These are phyloP conservation scores for Aleadryas rufinucha DNA, from an alignment of 2,113 vertebrate species.

Conservation along the genomic window DNA sequence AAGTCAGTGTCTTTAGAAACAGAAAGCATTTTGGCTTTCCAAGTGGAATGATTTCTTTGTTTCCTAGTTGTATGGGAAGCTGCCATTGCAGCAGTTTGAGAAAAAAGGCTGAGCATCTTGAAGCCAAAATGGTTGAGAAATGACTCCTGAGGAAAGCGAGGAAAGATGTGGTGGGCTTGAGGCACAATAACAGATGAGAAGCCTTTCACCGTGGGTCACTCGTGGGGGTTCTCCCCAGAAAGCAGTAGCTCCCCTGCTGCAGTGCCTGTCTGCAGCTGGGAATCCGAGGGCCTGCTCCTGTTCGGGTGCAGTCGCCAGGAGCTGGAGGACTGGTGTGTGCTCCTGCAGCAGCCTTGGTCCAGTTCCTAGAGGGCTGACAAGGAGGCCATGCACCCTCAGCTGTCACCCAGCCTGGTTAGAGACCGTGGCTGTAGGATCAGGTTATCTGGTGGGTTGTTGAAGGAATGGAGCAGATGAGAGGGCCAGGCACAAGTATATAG, in stretches of 20 bases:
- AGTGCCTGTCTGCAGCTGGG: not conserved
- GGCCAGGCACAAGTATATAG: not conserved
- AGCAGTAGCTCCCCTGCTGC: not conserved
- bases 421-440: not conserved
- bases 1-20: not conserved
- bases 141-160: not conserved
- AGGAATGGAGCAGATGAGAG: not conserved
- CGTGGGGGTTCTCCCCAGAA: not conserved
- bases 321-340: not conserved
- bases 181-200: fast-evolving
- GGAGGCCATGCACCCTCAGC: fast-evolving
- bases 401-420: not conserved
- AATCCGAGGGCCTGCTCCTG: fast-evolving
- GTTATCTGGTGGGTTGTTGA: not conserved
- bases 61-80: not conserved
- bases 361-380: not conserved
- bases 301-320: fast-evolving
- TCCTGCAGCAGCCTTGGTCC: not conserved
- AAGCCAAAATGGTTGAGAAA: not conserved
- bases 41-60: not conserved
- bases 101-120: not conserved
- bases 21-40: not conserved
- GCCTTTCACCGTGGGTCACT: not conserved
- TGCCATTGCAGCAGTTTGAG: not conserved
- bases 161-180: not conserved